Percentiles rank a stretch among this genome's conserved stretches.
phyloP scores from a whole-genome alignment of 2,888 invertebrate genomes.

The Cephus pulcher region DNA sequence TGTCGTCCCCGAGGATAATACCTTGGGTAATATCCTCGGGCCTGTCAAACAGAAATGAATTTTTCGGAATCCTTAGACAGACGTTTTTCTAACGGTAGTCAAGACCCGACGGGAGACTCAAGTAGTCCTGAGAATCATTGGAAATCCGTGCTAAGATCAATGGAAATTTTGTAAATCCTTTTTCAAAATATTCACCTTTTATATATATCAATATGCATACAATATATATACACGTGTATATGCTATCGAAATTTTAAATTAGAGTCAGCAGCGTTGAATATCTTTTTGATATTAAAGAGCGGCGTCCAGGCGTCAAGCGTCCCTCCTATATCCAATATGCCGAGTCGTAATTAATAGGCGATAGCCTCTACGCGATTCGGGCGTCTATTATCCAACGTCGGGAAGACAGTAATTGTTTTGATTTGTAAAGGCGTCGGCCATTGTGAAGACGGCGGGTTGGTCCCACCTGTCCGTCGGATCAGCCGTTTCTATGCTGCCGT shows the following conservation, averaged over 20 bases:
- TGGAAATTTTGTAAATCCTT: neutral
- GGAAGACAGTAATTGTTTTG: conserved; percentile 48
- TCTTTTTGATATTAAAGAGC: neutral
- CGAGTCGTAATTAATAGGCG: conserved; percentile 23
- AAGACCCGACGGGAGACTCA: neutral
- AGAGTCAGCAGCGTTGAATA: neutral
- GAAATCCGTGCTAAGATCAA: neutral
- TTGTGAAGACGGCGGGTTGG: conserved; percentile 14
- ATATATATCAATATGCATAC: neutral
- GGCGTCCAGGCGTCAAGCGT: neutral
- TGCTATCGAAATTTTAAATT: neutral
- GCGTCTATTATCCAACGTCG: conserved; percentile 9
- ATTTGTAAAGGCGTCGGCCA: conserved; percentile 36
- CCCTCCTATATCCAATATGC: conserved; percentile 1
- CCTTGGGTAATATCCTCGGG: conserved; percentile 52
- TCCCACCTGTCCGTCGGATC: conserved; percentile 18
- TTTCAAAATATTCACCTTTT: neutral
- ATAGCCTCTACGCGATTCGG: neutral
- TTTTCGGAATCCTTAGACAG: conserved; percentile 38
- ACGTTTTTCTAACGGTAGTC: conserved; percentile 32
- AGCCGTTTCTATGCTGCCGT: neutral
- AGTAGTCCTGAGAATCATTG: neutral
- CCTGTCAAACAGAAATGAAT: conserved; percentile 56
- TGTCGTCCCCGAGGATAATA: conserved; percentile 59
- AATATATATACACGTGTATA: neutral